Evolutionary conservation across 2,888 invertebrate genomes (phyloP), one percentile per base, ranked within the genome.

Genomic region (Cataglyphis rosenhaueri): DNA sequence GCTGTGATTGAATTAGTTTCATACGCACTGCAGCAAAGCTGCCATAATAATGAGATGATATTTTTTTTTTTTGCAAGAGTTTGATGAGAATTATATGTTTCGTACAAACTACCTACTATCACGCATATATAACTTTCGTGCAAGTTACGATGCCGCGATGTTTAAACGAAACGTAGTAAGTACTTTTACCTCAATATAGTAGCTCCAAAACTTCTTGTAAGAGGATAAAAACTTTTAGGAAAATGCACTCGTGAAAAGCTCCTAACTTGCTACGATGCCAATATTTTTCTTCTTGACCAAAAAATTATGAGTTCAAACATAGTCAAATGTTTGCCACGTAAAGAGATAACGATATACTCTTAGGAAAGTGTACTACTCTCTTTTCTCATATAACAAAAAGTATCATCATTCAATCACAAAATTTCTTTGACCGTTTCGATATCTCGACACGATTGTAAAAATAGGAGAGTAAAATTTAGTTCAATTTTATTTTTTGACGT

Each of bases 141-240:
- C n/a, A 12, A 66, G 18, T 8, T 44, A n/a, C 25, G 32, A 38
- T 21, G 35, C 21, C 21, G 15, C 18, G n/a, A 55, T 57, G 68
- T 76, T 76, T 68, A 76, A 76, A 76, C n/a, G 15, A 68, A 76
- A 66, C 21, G n/a, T 66, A 66, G 52, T 65, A 52, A 64, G 35
- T 57, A 76, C n/a, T 38, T 76, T 66, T n/a, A 29, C 66, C 41
- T n/a, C 12, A 76, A 57, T 57, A 55, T 41, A 15, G 55, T 9
- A 15, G 66, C n/a, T 68, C 29, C 9, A 38, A 68, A 65, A 76
- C 68, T 76, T 76, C 38, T 66, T 66, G 10, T 66, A 76, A 76
- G 68, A 76, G 55, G 76, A 66, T 76, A 21, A 29, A 57, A 66
- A 76, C 76, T 76, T 68, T 55, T 57, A 55, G n/a, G 52, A 41